Conservation (phyloP, 2,888 invertebrate genomes). For the Pandemis corylana region DNA sequence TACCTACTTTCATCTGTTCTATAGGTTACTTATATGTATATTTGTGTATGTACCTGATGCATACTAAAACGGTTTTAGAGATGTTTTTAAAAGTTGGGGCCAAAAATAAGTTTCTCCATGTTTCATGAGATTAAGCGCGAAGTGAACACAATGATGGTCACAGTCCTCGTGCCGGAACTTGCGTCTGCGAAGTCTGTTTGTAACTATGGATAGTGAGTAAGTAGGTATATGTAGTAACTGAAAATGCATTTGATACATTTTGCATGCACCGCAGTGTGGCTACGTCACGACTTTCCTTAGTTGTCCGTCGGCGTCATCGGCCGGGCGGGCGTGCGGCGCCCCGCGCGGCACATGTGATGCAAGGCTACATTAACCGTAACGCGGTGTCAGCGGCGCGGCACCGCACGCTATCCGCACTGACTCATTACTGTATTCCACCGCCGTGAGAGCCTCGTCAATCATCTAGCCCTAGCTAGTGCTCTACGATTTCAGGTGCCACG, state of each 20-base stretch:
- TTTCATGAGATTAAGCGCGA: too few species aligned
- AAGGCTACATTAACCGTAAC: conserved; percentile 60
- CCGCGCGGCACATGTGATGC: conserved; percentile 51
- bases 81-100: too few species aligned
- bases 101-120: too few species aligned
- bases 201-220: background rate
- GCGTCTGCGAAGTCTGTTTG: background rate
- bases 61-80: too few species aligned
- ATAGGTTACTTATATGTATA: too few species aligned
- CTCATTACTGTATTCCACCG: conserved; percentile 49
- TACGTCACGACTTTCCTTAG: conserved; percentile 63
- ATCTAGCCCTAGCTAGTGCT: conserved; percentile 31
- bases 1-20: background rate
- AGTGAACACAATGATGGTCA: too few species aligned
- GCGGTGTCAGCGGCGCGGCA: conserved; percentile 48
- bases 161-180: background rate
- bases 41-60: too few species aligned
- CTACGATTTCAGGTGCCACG: conserved; percentile 27
- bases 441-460: conserved; percentile 62
- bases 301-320: conserved; percentile 62
- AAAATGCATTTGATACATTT: conserved; percentile 1
- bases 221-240: background rate
- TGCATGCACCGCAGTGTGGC: conserved; percentile 45
- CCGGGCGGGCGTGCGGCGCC: conserved; percentile 38
- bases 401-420: conserved; percentile 46